Percentiles rank a stretch among this genome's conserved stretches.
phyloP scores from a whole-genome alignment of 2,888 invertebrate species.

The Cheilosia grossa region DNA sequence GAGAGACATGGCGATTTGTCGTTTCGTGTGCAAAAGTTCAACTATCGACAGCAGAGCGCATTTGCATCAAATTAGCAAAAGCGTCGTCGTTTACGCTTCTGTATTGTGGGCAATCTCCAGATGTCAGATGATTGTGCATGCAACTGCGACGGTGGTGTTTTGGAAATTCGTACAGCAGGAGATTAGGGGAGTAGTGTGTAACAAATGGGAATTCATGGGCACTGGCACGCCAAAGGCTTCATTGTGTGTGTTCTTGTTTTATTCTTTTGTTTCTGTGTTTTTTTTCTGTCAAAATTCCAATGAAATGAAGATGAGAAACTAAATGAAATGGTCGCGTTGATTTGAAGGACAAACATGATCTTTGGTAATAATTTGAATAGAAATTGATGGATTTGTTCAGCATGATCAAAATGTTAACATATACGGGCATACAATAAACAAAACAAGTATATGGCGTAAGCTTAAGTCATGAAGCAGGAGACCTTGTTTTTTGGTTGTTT shows the following conservation, averaged over 20 bases:
- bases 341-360: constrained; percentile 57
- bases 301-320: constrained; percentile 9
- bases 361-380: constrained; percentile 44
- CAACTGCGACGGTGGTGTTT: constrained; percentile 35
- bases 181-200: constrained; percentile 27
- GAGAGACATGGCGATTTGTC: constrained; percentile 18
- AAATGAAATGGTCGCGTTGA: constrained; percentile 26
- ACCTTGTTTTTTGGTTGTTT: constrained; percentile 26
- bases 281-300: constrained; percentile 5
- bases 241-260: background rate
- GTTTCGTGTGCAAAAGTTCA: constrained; percentile 51
- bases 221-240: constrained; percentile 7
- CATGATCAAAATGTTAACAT: background rate
- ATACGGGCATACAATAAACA: constrained; percentile 13
- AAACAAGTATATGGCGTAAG: constrained; percentile 28
- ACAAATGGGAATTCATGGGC: constrained; percentile 25
- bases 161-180: constrained; percentile 11
- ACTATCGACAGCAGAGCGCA: constrained; percentile 51
- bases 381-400: constrained; percentile 35
- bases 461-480: constrained; percentile 14
- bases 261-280: background rate
- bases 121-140: constrained; percentile 36
- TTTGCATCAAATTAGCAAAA: constrained; percentile 60
- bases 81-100: constrained; percentile 19
- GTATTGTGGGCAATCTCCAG: constrained; percentile 13